Percentiles rank a stretch among this genome's conserved stretches.
Conservation (phyloP, 2,888 invertebrate species). For the Stenichneumon culpator region DNA sequence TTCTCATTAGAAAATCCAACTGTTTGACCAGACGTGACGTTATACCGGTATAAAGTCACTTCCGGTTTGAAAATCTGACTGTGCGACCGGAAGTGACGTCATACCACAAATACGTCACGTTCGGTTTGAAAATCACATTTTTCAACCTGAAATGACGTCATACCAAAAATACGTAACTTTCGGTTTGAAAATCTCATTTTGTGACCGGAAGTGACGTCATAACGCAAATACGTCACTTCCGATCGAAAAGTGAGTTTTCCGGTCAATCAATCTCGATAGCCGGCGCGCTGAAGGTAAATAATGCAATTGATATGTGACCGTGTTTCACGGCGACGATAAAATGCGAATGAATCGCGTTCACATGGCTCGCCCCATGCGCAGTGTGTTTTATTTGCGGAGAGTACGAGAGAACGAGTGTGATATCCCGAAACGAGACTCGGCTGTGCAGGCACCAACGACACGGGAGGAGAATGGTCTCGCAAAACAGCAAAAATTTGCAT, state of each 20-base stretch:
- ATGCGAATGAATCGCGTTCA: constrained; percentile 72
- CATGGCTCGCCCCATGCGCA: constrained; percentile 2
- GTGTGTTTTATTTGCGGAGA: constrained; percentile 18
- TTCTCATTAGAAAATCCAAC: too few relatives aligned
- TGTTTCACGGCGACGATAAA: constrained; percentile 71
- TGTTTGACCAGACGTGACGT: too few relatives aligned
- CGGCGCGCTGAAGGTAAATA: not conserved
- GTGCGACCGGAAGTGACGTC: too few relatives aligned
- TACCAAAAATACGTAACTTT: too few relatives aligned
- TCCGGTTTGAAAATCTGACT: too few relatives aligned
- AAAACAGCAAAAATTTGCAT: constrained; percentile 84
- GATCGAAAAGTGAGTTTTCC: not conserved
- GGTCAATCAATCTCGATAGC: not conserved
- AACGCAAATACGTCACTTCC: not conserved
- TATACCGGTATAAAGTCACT: too few relatives aligned
- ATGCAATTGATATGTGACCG: not conserved
- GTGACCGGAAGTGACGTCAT: too few relatives aligned
- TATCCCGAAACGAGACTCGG: constrained; percentile 46
- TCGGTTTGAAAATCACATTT: too few relatives aligned
- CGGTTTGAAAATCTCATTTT: too few relatives aligned
- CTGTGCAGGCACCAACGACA: constrained; percentile 55
- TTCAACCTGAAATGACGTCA: too few relatives aligned
- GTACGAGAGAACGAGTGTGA: constrained; percentile 42
- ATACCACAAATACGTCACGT: too few relatives aligned
- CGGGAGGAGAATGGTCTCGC: constrained; percentile 67